Percentiles rank a stretch among this genome's conserved stretches.
These are phyloP conservation scores for Rhogogaster chlorosoma DNA, from an alignment of 2,888 invertebrate genomes.

Conservation along the genomic window DNA sequence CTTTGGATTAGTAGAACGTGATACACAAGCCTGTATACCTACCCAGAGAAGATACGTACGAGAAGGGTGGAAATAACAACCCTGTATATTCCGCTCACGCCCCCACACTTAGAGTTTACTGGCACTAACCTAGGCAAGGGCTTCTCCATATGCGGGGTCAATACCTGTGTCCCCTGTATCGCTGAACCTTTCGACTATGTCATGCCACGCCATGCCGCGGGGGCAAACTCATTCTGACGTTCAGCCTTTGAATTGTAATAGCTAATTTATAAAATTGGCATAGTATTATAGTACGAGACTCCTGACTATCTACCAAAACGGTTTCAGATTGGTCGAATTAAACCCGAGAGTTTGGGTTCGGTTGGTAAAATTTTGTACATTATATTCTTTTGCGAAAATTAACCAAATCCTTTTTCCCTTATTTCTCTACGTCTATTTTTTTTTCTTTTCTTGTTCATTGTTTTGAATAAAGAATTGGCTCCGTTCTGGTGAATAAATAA, in stretches of 20 bases:
- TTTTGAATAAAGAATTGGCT: not conserved
- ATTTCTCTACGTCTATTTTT: not conserved
- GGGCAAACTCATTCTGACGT: slow-evolving; percentile 35
- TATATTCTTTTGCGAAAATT: not conserved
- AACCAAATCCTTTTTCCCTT: not conserved
- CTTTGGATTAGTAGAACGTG: slow-evolving; percentile 30
- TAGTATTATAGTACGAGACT: not conserved
- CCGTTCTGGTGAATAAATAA: not conserved
- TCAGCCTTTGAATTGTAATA: slow-evolving; percentile 45
- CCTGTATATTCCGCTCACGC: slow-evolving; percentile 39
- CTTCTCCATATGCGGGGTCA: slow-evolving; percentile 34
- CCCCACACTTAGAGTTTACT: slow-evolving; percentile 41
- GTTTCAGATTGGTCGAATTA: slow-evolving; percentile 18
- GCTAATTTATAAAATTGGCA: slow-evolving; percentile 37
- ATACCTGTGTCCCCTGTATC: slow-evolving; percentile 24
- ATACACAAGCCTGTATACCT: not conserved
- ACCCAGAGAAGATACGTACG: not conserved
- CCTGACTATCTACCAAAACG: not conserved
- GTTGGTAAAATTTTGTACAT: not conserved
- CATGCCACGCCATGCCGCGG: not conserved
- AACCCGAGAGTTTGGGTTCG: not conserved
- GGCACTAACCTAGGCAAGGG: slow-evolving; percentile 40
- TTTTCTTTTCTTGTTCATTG: not conserved
- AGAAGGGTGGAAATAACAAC: slow-evolving; percentile 17
- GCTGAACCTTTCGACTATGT: not conserved